phyloP scores from a whole-genome alignment of 1,140 invertebrate species.

The Dufourea novaeangliae region DNA sequence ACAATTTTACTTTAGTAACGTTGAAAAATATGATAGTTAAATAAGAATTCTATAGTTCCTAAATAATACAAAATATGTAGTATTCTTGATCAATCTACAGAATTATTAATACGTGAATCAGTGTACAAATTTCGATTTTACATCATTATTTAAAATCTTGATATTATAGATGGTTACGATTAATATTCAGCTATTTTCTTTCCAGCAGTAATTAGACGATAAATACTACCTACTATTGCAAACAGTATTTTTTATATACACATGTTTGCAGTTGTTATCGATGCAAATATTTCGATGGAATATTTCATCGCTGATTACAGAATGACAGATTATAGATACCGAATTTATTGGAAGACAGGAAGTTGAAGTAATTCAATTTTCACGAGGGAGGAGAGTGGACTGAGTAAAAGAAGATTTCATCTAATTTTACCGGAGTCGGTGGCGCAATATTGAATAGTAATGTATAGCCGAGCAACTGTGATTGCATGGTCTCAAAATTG shows the following conservation, averaged over 20 bases:
- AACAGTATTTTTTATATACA: neutral
- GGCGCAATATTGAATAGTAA: constrained; percentile 39
- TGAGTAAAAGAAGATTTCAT: constrained; percentile 23
- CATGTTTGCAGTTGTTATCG: neutral
- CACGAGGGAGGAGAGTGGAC: no score
- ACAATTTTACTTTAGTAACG: no score
- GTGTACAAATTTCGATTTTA: neutral
- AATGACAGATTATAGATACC: neutral
- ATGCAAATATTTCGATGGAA: neutral
- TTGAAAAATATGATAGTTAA: no score
- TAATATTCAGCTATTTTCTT: neutral
- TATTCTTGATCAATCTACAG: no score
- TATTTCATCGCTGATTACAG: neutral
- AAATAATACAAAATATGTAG: no score
- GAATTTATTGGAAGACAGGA: neutral
- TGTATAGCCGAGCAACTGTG: constrained; percentile 8
- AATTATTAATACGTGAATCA: neutral
- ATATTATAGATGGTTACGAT: neutral
- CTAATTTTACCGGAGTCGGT: constrained; percentile 9
- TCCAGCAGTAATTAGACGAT: neutral
- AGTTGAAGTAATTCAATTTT: constrained; percentile 17
- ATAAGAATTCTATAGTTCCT: no score
- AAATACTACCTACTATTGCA: neutral
- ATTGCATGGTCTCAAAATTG: constrained; percentile 24
- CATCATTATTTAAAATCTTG: neutral